phyloP scores from a whole-genome alignment of 2,888 invertebrate genomes.

The Coleophora deauratella region DNA sequence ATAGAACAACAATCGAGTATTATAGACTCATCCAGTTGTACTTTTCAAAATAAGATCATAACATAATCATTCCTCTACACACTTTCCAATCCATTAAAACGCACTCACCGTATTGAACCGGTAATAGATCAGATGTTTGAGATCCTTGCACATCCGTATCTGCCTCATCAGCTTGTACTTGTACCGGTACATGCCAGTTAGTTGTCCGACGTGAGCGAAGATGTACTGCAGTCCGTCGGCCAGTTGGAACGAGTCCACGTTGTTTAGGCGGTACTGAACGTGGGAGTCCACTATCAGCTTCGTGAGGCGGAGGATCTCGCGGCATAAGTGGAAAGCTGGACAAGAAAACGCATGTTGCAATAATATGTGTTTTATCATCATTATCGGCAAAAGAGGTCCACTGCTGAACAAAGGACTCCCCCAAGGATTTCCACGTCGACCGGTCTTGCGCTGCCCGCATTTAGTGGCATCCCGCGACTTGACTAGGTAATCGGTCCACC shows the following conservation, averaged over 20 bases:
- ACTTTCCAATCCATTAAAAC: not conserved
- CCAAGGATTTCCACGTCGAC: no score
- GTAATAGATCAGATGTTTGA: slow-evolving; percentile 99
- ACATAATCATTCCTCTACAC: no score
- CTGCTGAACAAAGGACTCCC: no score
- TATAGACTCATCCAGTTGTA: no score
- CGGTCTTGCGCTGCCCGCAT: no score
- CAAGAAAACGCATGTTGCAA: no score
- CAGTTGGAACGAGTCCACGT: slow-evolving; percentile 99
- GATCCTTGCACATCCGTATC: slow-evolving; percentile 99
- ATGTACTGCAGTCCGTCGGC: slow-evolving; percentile 99
- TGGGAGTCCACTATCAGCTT: slow-evolving; percentile 99
- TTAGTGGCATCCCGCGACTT: no score
- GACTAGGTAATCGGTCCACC: no score
- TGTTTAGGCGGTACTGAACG: slow-evolving; percentile 98
- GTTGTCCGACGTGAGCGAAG: slow-evolving; percentile 98
- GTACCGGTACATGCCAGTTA: slow-evolving; percentile 99
- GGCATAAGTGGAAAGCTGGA: slow-evolving; percentile 97
- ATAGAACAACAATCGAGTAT: no score
- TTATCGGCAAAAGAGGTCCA: no score
- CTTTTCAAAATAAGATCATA: no score
- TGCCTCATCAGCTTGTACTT: slow-evolving; percentile 99
- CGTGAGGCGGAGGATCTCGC: slow-evolving; percentile 98
- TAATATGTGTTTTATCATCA: no score
- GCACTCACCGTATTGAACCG: slow-evolving; percentile 94